phyloP scores from a whole-genome alignment of 2,888 invertebrate genomes.

The Athrips mouffetella region DNA sequence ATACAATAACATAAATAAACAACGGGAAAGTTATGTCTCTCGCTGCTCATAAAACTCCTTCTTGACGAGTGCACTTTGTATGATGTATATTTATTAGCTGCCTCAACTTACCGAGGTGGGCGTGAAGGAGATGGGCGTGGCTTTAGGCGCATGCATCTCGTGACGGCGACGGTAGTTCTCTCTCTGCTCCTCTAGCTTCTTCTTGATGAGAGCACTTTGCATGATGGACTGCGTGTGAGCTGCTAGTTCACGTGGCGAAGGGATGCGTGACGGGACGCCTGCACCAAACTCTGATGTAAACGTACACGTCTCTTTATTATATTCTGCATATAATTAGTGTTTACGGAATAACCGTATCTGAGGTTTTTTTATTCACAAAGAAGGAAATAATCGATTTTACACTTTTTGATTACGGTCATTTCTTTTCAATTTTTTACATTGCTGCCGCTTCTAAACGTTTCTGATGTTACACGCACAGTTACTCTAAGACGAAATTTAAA shows the following conservation, averaged over 20 bases:
- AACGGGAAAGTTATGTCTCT: too few species aligned
- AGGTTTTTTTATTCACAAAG: too few species aligned
- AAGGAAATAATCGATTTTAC: too few species aligned
- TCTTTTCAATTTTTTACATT: too few species aligned
- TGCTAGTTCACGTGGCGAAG: conserved; percentile 90
- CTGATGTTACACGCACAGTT: too few species aligned
- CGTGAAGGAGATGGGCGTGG: conserved; percentile 88
- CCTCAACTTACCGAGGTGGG: conserved; percentile 87
- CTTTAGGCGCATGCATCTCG: conserved; percentile 68
- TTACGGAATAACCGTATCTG: too few species aligned
- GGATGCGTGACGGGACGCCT: conserved; percentile 85
- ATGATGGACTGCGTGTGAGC: conserved; percentile 92
- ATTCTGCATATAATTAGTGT: background rate
- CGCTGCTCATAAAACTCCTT: conserved; percentile 93
- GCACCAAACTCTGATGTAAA: conserved; percentile 14
- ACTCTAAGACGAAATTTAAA: too few species aligned
- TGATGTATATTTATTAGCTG: background rate
- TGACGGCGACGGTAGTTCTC: conserved; percentile 90
- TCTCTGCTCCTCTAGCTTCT: conserved; percentile 92
- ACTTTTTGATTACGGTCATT: too few species aligned
- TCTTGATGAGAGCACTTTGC: conserved; percentile 91
- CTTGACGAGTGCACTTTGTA: conserved; percentile 89
- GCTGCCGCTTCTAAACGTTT: too few species aligned
- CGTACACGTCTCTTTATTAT: background rate
- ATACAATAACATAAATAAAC: conserved; percentile 33